These are phyloP conservation scores for Epinephelus awoara DNA, from an alignment of 2,797 vertebrate species.

Conservation along the genomic window DNA sequence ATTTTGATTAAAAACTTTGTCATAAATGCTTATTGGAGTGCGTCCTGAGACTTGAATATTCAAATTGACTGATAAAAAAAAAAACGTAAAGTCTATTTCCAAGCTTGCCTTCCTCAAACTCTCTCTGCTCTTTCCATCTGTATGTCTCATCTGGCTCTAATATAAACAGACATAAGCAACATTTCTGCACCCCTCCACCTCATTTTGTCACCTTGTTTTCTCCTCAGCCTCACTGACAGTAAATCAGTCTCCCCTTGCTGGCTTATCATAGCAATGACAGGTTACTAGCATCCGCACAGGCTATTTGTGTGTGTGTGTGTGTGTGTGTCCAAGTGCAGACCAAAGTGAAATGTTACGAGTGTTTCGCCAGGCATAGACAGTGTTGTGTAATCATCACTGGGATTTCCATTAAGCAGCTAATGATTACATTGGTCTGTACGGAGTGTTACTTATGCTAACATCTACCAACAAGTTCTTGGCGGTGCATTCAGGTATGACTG, in stretches of 20 bases:
- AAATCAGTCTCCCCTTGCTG: slow-evolving; percentile 41
- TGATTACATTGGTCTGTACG: background rate
- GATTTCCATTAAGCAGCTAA: background rate
- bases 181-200: slow-evolving; percentile 21
- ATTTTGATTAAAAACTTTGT: too few relatives aligned
- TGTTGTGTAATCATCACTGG: background rate
- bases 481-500: background rate
- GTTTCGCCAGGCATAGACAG: background rate
- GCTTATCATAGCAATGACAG: slow-evolving; percentile 39
- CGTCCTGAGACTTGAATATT: too few relatives aligned
- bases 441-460: background rate
- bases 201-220: slow-evolving; percentile 40
- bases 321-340: background rate
- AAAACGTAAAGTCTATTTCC: background rate
- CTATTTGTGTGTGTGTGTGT: slow-evolving; percentile 14
- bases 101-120: background rate
- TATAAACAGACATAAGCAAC: slow-evolving; percentile 13
- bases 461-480: background rate
- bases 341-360: background rate
- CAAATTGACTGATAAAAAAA: too few relatives aligned
- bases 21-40: too few relatives aligned
- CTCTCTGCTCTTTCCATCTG: background rate
- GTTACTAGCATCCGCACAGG: background rate
- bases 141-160: background rate
- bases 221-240: slow-evolving; percentile 22